Percentiles rank a stretch among this genome's conserved stretches.
phyloP scores from a whole-genome alignment of 1,140 invertebrate genomes.

The Acromyrmex echinatior region DNA sequence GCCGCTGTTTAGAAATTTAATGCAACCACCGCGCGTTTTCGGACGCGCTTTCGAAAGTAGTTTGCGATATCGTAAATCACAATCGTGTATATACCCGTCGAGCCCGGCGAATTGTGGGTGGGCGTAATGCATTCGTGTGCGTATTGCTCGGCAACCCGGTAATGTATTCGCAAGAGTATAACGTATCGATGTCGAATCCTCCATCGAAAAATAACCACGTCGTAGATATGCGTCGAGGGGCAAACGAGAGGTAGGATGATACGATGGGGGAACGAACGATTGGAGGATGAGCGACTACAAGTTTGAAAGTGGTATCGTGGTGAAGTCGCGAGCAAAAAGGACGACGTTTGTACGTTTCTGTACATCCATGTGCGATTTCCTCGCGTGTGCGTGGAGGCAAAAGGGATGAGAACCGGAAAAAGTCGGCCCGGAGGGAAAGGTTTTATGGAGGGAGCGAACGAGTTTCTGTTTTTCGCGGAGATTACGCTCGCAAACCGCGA shows the following conservation, averaged over 20 bases:
- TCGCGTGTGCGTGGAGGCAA: background rate
- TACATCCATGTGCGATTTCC: background rate
- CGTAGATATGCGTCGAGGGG: conserved; percentile 42
- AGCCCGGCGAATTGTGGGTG: conserved; percentile 40
- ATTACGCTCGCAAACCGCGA: conserved; percentile 3
- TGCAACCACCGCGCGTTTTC: conserved; percentile 62
- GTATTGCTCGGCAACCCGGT: conserved; percentile 56
- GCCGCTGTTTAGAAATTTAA: conserved; percentile 74
- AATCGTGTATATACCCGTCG: conserved; percentile 43
- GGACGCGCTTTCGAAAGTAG: conserved; percentile 66
- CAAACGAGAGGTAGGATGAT: conserved; percentile 63
- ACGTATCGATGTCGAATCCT: conserved; percentile 74
- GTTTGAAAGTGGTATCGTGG: conserved; percentile 61
- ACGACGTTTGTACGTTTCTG: conserved; percentile 45
- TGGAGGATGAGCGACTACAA: conserved; percentile 52
- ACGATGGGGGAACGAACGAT: conserved; percentile 25
- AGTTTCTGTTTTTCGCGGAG: conserved; percentile 40
- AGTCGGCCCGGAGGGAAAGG: background rate
- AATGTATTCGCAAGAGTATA: conserved; percentile 75
- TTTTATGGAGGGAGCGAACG: background rate
- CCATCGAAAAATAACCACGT: conserved; percentile 72
- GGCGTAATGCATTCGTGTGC: conserved; percentile 72
- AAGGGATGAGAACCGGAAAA: conserved; percentile 17
- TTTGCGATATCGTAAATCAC: conserved; percentile 78
- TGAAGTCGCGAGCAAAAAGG: conserved; percentile 66